Conservation (phyloP, 2,888 invertebrate species). For the Bhutanitis thaidina region DNA sequence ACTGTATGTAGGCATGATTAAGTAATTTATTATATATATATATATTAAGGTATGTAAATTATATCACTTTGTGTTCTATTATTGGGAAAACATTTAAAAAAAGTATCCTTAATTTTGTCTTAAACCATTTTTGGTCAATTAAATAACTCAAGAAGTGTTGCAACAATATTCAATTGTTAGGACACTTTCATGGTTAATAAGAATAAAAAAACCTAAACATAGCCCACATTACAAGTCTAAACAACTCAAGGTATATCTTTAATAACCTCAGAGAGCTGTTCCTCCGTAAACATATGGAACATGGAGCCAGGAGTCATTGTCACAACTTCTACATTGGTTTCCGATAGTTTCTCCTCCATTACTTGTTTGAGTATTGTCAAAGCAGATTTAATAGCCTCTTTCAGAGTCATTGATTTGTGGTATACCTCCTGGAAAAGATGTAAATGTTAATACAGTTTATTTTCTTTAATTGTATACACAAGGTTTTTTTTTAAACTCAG, state of each 20-base stretch:
- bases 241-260: conserved; percentile 82
- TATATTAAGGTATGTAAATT: too few relatives aligned
- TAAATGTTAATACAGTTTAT: neutral
- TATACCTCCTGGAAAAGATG: conserved; percentile 79
- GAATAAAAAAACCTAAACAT: conserved; percentile 27
- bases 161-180: too few relatives aligned
- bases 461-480: too few relatives aligned
- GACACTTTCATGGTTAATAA: too few relatives aligned
- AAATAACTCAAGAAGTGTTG: too few relatives aligned
- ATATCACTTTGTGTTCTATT: too few relatives aligned
- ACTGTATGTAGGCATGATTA: conserved; percentile 9
- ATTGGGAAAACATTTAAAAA: too few relatives aligned
- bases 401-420: conserved; percentile 93
- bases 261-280: conserved; percentile 95
- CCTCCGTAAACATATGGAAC: conserved; percentile 94
- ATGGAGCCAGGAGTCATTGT: conserved; percentile 91
- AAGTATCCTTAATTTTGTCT: too few relatives aligned
- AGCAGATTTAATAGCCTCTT: conserved; percentile 94
- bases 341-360: conserved; percentile 99
- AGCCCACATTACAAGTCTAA: conserved; percentile 20
- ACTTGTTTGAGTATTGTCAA: conserved; percentile 98
- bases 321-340: conserved; percentile 98
- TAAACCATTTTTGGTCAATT: too few relatives aligned
- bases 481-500: too few relatives aligned
- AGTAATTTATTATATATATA: too few relatives aligned